phyloP scores from a whole-genome alignment of 2,888 invertebrate genomes.

The Atethmia centrago region DNA sequence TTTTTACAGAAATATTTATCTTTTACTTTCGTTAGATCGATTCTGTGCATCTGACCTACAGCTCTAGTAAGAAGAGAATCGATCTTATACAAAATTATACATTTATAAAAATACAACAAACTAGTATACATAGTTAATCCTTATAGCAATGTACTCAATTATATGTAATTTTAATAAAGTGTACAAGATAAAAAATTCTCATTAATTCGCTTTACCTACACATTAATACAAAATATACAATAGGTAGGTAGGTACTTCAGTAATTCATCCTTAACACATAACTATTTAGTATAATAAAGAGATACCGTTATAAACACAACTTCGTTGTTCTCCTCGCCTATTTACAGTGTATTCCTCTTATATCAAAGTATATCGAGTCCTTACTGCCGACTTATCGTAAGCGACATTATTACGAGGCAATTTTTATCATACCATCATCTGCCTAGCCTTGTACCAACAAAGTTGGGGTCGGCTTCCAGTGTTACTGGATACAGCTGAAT shows the following conservation, averaged over 20 bases:
- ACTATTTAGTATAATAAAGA: constrained; percentile 7
- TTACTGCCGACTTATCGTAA: too few relatives aligned
- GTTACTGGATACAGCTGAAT: too few relatives aligned
- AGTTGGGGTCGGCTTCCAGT: too few relatives aligned
- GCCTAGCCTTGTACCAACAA: too few relatives aligned
- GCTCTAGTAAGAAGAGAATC: not conserved
- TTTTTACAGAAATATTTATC: constrained; percentile 28
- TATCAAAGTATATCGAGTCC: not conserved
- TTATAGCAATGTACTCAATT: constrained; percentile 5
- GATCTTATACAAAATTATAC: constrained; percentile 5
- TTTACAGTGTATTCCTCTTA: constrained; percentile 4
- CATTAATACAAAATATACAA: constrained; percentile 22
- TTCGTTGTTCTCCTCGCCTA: constrained; percentile 37
- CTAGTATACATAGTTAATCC: not conserved
- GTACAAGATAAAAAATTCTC: constrained; percentile 40
- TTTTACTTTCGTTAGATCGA: not conserved
- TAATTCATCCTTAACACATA: not conserved
- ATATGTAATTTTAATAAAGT: constrained; percentile 4
- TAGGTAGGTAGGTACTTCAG: constrained; percentile 5
- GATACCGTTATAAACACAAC: constrained; percentile 25
- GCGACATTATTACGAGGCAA: too few relatives aligned
- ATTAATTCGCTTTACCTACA: constrained; percentile 1
- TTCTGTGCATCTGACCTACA: not conserved
- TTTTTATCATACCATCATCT: too few relatives aligned
- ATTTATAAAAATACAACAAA: constrained; percentile 45